These are phyloP conservation scores for Euzophera pinguis DNA, from an alignment of 2,888 invertebrate species.

Conservation along the genomic window DNA sequence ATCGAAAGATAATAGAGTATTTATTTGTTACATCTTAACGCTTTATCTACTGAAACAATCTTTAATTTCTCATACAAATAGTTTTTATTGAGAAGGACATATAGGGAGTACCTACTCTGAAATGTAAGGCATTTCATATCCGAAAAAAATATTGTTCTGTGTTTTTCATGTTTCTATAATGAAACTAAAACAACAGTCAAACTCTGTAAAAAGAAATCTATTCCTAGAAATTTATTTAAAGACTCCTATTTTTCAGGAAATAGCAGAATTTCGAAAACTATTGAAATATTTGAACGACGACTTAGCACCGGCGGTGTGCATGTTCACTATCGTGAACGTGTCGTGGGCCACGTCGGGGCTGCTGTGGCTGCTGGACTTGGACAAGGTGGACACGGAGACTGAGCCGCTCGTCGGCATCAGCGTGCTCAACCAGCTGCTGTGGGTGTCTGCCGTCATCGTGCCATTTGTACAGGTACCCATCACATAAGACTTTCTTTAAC, in stretches of 20 bases:
- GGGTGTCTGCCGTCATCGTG: constrained; percentile 82
- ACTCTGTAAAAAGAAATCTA: too few relatives aligned
- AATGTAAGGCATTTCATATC: too few relatives aligned
- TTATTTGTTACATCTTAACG: too few relatives aligned
- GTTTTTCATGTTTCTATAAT: too few relatives aligned
- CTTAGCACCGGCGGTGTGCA: constrained; percentile 86
- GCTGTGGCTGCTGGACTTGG: constrained; percentile 82
- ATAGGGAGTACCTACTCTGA: too few relatives aligned
- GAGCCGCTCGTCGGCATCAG: constrained; percentile 81
- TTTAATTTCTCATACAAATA: too few relatives aligned
- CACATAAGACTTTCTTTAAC: neutral
- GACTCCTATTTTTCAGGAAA: constrained; percentile 76
- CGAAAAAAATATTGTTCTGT: too few relatives aligned
- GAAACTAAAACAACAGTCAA: too few relatives aligned
- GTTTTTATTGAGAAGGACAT: too few relatives aligned
- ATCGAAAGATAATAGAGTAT: too few relatives aligned
- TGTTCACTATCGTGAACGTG: constrained; percentile 87
- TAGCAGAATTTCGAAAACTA: constrained; percentile 88
- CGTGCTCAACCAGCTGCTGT: constrained; percentile 80
- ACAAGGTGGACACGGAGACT: constrained; percentile 79
- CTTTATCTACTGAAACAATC: too few relatives aligned
- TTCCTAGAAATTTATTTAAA: neutral
- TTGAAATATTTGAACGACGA: constrained; percentile 88
- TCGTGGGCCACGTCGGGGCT: constrained; percentile 86
- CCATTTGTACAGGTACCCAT: constrained; percentile 84